phyloP scores from a whole-genome alignment of 2,888 invertebrate genomes.

The Xylocampa areola region DNA sequence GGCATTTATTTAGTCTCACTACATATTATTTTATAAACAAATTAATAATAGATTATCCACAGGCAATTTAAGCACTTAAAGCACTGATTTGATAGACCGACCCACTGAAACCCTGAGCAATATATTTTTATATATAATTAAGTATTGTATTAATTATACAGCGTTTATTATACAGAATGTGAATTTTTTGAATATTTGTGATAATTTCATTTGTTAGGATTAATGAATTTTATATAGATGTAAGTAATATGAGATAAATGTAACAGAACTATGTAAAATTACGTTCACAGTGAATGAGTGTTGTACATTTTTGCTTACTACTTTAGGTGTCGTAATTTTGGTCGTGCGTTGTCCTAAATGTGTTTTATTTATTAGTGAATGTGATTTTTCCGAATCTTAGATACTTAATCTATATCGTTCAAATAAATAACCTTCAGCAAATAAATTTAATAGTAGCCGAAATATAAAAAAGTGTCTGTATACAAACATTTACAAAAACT shows the following conservation, averaged over 20 bases:
- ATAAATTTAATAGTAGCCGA: conserved; percentile 48
- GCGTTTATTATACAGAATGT: conserved; percentile 83
- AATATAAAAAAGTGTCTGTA: conserved; percentile 36
- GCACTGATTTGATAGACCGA: conserved; percentile 87
- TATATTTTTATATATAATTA: conserved; percentile 89
- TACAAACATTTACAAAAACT: conserved; percentile 14
- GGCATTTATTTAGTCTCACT: conserved; percentile 60
- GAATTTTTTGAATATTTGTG: conserved; percentile 83
- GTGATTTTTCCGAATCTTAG: conserved; percentile 82
- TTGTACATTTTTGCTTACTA: conserved; percentile 82
- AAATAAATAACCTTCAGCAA: conserved; percentile 47
- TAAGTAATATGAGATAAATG: conserved; percentile 60
- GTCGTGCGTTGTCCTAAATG: conserved; percentile 79
- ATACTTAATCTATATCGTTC: conserved; percentile 59
- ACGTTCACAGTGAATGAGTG: conserved; percentile 72
- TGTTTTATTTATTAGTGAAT: conserved; percentile 78
- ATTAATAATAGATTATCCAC: conserved; percentile 61
- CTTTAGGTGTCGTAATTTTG: conserved; percentile 83
- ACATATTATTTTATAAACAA: conserved; percentile 48
- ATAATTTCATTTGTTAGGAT: conserved; percentile 79
- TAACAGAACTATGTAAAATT: conserved; percentile 62
- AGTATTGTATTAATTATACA: conserved; percentile 85
- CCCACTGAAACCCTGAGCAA: conserved; percentile 88
- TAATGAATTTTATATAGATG: conserved; percentile 75
- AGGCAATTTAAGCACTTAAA: conserved; percentile 70